These are phyloP conservation scores for Microtus richardsoni DNA, from an alignment of 2,113 vertebrate genomes.

Conservation along the genomic window DNA sequence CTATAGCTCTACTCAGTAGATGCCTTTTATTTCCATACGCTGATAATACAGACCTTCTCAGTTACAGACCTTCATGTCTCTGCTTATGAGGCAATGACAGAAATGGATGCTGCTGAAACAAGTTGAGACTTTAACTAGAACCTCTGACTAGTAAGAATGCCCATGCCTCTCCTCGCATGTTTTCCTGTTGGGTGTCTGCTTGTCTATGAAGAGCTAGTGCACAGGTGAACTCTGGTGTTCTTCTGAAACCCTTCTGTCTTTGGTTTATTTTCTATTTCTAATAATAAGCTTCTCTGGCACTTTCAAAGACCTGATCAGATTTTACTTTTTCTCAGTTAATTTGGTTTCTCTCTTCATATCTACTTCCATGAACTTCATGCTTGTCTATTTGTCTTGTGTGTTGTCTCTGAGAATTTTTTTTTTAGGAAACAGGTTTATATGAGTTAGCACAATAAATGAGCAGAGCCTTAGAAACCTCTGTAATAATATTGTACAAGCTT, in stretches of 20 bases:
- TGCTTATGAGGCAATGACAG: not conserved
- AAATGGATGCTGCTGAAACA: not conserved
- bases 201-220: not conserved
- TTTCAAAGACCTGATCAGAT: not conserved
- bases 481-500: not conserved
- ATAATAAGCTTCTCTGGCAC: not conserved
- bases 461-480: not conserved
- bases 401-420: not conserved
- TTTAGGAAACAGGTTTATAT: not conserved
- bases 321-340: not conserved
- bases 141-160: not conserved
- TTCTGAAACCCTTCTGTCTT: not conserved
- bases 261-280: not conserved
- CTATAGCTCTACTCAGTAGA: not conserved
- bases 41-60: not conserved
- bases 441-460: not conserved
- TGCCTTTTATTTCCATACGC: not conserved
- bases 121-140: not conserved
- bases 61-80: not conserved
- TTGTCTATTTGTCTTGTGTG: not conserved
- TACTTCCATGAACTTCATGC: not conserved
- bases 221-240: not conserved
- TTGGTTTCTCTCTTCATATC: not conserved
- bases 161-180: not conserved
- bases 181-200: not conserved